These are phyloP conservation scores for Cheilosia vernalis DNA, from an alignment of 2,888 invertebrate species.

Conservation along the genomic window DNA sequence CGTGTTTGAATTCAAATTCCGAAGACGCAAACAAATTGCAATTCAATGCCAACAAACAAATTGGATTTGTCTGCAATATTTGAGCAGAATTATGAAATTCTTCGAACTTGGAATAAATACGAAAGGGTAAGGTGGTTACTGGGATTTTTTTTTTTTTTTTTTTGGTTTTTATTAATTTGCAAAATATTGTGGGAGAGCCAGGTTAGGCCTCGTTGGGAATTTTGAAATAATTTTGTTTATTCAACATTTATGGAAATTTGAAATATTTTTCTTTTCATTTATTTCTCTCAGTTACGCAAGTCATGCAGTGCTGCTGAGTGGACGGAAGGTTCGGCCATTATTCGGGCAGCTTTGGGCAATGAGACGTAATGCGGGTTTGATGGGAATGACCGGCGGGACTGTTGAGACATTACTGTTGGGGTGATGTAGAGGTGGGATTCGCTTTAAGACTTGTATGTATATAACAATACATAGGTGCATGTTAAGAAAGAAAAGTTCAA, in stretches of 20 bases:
- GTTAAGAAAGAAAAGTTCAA: too few relatives aligned
- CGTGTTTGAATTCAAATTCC: slow-evolving; percentile 63
- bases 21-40: slow-evolving; percentile 38
- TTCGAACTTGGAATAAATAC: slow-evolving; percentile 16
- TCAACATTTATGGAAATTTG: slow-evolving; percentile 44
- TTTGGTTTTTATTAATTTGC: slow-evolving; percentile 4
- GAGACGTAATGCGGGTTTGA: too few relatives aligned
- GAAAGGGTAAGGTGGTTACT: slow-evolving; percentile 1
- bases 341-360: neutral
- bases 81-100: slow-evolving; percentile 62
- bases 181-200: slow-evolving; percentile 26
- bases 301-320: neutral
- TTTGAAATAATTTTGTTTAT: slow-evolving; percentile 61
- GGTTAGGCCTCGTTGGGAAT: slow-evolving; percentile 27
- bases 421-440: too few relatives aligned
- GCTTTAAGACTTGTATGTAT: too few relatives aligned
- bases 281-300: neutral
- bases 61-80: slow-evolving; percentile 50
- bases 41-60: slow-evolving; percentile 62
- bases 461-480: too few relatives aligned
- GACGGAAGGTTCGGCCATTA: neutral
- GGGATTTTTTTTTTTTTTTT: neutral
- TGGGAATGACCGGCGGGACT: too few relatives aligned
- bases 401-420: too few relatives aligned
- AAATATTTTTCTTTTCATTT: slow-evolving; percentile 7